Percentiles rank a stretch among this genome's conserved stretches.
Conservation (phyloP, 2,113 vertebrate species). For the Eudyptes chrysolophus region DNA sequence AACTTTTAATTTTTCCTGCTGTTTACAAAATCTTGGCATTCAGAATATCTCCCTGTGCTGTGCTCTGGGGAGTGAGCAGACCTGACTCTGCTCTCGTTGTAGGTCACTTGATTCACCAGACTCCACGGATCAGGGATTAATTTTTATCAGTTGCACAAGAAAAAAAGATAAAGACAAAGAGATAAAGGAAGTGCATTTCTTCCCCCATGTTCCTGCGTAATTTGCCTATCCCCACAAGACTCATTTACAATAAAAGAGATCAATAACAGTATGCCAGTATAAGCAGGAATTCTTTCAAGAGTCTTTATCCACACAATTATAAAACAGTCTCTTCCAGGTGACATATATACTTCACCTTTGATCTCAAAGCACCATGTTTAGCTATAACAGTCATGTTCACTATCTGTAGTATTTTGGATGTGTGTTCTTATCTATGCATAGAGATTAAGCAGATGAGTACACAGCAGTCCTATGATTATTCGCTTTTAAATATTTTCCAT, state of each 20-base stretch:
- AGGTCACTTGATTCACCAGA: background rate
- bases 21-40: background rate
- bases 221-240: conserved; percentile 17
- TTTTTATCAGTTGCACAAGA: conserved; percentile 25
- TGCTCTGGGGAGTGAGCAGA: background rate
- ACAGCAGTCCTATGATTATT: background rate
- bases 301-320: background rate
- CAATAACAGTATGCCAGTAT: background rate
- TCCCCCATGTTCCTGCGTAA: background rate
- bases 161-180: conserved; percentile 19
- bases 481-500: background rate
- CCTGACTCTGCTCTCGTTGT: background rate
- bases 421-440: conserved; percentile 4
- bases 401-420: conserved; percentile 44
- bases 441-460: background rate
- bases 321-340: background rate
- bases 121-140: background rate
- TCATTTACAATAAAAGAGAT: background rate
- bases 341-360: conserved; percentile 26
- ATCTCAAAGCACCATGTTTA: conserved; percentile 52
- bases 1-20: background rate
- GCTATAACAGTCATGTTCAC: conserved; percentile 19
- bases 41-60: background rate
- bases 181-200: background rate
- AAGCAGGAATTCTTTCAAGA: conserved; percentile 14